Evolutionary conservation across 2,888 invertebrate species (phyloP).

Genomic region (Ophion ventricosus): DNA sequence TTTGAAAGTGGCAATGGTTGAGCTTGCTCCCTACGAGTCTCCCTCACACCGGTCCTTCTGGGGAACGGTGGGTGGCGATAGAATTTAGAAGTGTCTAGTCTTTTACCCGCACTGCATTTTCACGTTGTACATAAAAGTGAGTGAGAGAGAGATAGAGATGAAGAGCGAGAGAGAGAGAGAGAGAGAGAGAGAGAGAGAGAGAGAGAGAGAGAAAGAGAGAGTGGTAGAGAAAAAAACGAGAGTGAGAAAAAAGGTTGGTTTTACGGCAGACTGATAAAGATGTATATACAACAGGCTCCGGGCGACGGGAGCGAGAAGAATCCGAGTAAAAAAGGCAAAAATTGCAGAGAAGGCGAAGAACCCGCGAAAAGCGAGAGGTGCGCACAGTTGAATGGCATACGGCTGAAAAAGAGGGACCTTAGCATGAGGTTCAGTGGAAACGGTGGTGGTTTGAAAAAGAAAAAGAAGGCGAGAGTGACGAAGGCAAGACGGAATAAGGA

Average conservation of each 20-base stretch:
- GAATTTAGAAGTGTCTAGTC: constrained; percentile 61
- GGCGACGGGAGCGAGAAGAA: constrained; percentile 17
- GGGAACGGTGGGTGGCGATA: constrained; percentile 64
- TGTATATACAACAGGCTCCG: constrained; percentile 10
- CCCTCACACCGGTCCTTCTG: not conserved
- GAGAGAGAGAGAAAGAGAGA: constrained; percentile 57
- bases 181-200: constrained; percentile 65
- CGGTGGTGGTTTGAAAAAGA: constrained; percentile 18
- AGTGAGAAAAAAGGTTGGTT: not conserved
- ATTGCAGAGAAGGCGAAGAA: not conserved
- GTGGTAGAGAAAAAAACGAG: constrained; percentile 36
- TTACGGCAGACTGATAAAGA: constrained; percentile 12
- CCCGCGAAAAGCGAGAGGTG: constrained; percentile 7
- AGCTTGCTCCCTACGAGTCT: constrained; percentile 28
- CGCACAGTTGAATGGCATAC: constrained; percentile 50
- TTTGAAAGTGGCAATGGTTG: constrained; percentile 75
- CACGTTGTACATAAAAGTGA: constrained; percentile 11
- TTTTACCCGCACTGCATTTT: constrained; percentile 37
- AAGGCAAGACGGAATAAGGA: constrained; percentile 48
- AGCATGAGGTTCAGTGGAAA: not conserved
- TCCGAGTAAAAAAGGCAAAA: constrained; percentile 65
- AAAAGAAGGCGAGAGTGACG: constrained; percentile 28
- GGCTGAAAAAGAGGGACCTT: constrained; percentile 41
- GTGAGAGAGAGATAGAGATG: constrained; percentile 55
- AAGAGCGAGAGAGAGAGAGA: constrained; percentile 60